Percentiles rank a stretch among this genome's conserved stretches.
phyloP scores from a whole-genome alignment of 2,113 vertebrate genomes.

The Cephalopterus ornatus region DNA sequence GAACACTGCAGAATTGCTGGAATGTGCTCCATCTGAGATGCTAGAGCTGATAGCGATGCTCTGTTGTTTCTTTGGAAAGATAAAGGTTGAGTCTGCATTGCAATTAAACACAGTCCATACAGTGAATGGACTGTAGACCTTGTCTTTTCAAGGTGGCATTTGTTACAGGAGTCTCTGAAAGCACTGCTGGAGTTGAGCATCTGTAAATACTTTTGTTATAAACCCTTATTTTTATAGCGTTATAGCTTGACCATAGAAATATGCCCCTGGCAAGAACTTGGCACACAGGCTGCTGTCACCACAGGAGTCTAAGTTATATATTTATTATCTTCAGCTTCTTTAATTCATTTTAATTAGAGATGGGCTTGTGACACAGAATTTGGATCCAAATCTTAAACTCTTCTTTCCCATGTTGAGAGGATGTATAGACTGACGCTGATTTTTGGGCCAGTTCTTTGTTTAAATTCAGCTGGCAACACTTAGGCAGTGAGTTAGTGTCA shows the following conservation, averaged over 20 bases:
- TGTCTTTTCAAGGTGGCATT: background rate
- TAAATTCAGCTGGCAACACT: background rate
- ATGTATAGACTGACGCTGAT: background rate
- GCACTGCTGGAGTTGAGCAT: background rate
- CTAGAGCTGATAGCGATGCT: background rate
- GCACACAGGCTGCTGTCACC: background rate
- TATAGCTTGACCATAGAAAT: background rate
- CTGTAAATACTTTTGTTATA: conserved; percentile 24
- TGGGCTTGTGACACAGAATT: background rate
- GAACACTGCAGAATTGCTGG: background rate
- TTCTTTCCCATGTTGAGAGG: background rate
- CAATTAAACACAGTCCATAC: background rate
- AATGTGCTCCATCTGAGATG: background rate
- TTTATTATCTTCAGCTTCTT: background rate
- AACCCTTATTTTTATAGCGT: conserved; percentile 14
- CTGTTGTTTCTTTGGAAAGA: background rate
- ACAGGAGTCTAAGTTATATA: background rate
- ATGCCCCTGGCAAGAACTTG: background rate
- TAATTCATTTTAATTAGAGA: conserved; percentile 17
- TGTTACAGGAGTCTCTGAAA: background rate
- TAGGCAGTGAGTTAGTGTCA: background rate
- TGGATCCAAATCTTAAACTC: background rate
- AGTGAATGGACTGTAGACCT: background rate
- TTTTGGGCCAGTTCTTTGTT: background rate
- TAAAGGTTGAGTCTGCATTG: background rate